Evolutionary conservation across 2,113 vertebrate genomes (phyloP).

Genomic region (Hemibagrus wyckioides): DNA sequence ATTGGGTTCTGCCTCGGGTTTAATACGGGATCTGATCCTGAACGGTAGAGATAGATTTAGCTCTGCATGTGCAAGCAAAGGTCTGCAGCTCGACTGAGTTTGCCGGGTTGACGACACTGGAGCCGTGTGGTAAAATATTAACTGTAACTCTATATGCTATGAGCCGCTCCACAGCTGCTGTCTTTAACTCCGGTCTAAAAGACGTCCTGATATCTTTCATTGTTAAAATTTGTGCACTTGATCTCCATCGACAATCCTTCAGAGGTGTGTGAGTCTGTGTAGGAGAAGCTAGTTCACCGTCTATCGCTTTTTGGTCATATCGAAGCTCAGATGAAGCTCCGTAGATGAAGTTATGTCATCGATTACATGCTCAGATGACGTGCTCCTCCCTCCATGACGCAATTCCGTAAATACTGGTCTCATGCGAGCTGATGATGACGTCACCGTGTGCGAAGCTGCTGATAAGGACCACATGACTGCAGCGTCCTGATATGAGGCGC

Average conservation of each 20-base stretch:
- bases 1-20: background rate
- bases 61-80: background rate
- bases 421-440: background rate
- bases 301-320: background rate
- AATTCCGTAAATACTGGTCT: background rate
- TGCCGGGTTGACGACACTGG: slow-evolving; percentile 16
- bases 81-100: background rate
- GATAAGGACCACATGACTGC: slow-evolving; percentile 45
- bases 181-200: background rate
- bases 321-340: background rate
- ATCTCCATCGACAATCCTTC: background rate
- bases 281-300: background rate
- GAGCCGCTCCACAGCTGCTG: slow-evolving; percentile 23
- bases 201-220: background rate
- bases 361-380: too few relatives aligned
- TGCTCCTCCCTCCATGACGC: background rate
- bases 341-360: background rate
- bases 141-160: slow-evolving; percentile 47
- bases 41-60: background rate
- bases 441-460: slow-evolving; percentile 31
- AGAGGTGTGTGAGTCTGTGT: background rate
- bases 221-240: background rate
- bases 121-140: slow-evolving; percentile 61
- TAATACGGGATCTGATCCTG: background rate
- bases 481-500: background rate